phyloP scores from a whole-genome alignment of 1,140 invertebrate genomes.

The Aphaenogaster rudis region DNA sequence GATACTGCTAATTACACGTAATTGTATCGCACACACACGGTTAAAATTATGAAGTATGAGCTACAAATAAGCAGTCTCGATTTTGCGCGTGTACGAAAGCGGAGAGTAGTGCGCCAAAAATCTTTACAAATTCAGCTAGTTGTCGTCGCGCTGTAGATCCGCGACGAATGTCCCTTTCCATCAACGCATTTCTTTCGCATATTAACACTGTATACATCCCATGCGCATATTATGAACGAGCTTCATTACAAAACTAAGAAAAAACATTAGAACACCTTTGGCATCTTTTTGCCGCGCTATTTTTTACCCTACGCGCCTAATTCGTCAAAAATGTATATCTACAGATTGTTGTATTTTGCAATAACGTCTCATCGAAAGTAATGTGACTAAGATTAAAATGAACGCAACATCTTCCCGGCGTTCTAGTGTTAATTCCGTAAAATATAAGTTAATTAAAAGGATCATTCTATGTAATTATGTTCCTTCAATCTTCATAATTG shows the following conservation, averaged over 20 bases:
- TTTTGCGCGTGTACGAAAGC: conserved; percentile 53
- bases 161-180: conserved; percentile 19
- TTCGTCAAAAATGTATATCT: background rate
- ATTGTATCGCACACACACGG: conserved; percentile 74
- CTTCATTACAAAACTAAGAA: conserved; percentile 27
- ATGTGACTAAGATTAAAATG: conserved; percentile 19
- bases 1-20: conserved; percentile 81
- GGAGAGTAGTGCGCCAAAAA: conserved; percentile 66
- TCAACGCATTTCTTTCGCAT: conserved; percentile 32
- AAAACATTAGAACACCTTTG: conserved; percentile 24
- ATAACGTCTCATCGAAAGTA: conserved; percentile 32
- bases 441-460: conserved; percentile 24
- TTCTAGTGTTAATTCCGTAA: conserved; percentile 37
- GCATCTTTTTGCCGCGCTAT: conserved; percentile 22
- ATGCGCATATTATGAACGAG: conserved; percentile 35
- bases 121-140: conserved; percentile 71
- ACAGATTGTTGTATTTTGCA: conserved; percentile 52
- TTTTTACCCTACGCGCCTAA: conserved; percentile 26
- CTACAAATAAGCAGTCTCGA: conserved; percentile 51
- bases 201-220: conserved; percentile 16
- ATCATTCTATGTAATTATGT: background rate
- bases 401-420: background rate
- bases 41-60: conserved; percentile 52
- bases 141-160: conserved; percentile 19
- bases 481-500: conserved; percentile 19